phyloP scores from a whole-genome alignment of 2,113 vertebrate genomes.

The Daubentonia madagascariensis region DNA sequence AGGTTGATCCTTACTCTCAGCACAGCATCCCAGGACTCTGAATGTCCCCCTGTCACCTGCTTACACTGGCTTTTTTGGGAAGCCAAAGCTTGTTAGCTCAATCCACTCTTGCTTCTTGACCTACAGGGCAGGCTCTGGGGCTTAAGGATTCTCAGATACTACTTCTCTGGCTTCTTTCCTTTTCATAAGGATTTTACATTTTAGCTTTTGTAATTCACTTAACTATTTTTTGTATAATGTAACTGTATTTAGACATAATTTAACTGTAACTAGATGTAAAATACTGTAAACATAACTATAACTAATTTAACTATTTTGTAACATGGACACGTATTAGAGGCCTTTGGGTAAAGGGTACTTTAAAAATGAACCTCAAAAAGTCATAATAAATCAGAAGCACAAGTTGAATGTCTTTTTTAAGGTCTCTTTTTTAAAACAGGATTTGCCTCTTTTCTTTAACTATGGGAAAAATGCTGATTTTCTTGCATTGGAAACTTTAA shows the following conservation, averaged over 20 bases:
- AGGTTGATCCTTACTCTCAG: not conserved
- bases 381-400: constrained; percentile 25
- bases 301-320: constrained; percentile 29
- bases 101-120: not conserved
- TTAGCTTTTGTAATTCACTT: constrained; percentile 36
- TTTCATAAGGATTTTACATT: constrained; percentile 26
- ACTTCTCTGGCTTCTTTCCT: constrained; percentile 25
- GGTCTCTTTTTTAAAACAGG: not conserved
- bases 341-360: not conserved
- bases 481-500: constrained; percentile 68
- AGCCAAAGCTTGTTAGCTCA: not conserved
- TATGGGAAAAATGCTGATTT: constrained; percentile 68
- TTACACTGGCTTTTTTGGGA: not conserved
- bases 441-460: constrained; percentile 36
- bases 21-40: not conserved
- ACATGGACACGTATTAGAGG: not conserved
- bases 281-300: constrained; percentile 35
- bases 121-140: not conserved
- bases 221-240: constrained; percentile 25
- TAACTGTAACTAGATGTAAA: constrained; percentile 36
- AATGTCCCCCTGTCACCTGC: not conserved
- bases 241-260: constrained; percentile 26
- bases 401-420: constrained; percentile 14
- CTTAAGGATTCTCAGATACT: not conserved
- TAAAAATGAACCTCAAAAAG: constrained; percentile 40